These are phyloP conservation scores for Lophochroa leadbeateri DNA, from an alignment of 2,113 vertebrate species.

Conservation along the genomic window DNA sequence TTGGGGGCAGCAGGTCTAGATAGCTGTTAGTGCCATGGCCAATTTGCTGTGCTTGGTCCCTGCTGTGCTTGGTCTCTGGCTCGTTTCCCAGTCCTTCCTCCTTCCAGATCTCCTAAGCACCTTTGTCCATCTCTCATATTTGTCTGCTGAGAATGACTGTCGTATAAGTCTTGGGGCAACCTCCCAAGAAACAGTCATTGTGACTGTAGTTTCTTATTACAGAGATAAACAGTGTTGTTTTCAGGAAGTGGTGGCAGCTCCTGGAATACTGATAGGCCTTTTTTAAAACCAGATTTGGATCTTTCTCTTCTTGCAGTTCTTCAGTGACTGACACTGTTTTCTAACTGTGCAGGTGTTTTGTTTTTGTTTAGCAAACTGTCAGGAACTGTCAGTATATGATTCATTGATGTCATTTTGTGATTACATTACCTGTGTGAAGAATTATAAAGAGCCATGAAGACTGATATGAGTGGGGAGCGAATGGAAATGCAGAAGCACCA, in stretches of 20 bases:
- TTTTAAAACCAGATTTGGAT: not conserved
- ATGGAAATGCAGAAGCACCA: not conserved
- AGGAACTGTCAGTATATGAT: constrained; percentile 29
- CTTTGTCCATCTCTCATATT: not conserved
- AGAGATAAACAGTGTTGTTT: not conserved
- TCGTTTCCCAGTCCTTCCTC: not conserved
- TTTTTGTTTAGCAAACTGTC: constrained; percentile 30
- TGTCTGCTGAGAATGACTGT: not conserved
- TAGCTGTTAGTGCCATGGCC: not conserved
- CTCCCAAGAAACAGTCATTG: not conserved
- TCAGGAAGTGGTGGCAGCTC: not conserved
- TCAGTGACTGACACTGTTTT: not conserved
- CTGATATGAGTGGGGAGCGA: not conserved
- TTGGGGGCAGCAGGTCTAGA: not conserved
- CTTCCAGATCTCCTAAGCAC: not conserved
- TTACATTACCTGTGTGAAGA: constrained; percentile 22
- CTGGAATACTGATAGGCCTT: not conserved
- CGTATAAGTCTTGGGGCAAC: not conserved
- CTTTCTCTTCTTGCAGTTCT: not conserved
- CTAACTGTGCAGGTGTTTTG: constrained; percentile 16
- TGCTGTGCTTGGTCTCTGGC: not conserved
- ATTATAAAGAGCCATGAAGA: not conserved
- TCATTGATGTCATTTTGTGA: constrained; percentile 14
- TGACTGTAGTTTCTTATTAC: not conserved
- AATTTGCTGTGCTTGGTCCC: not conserved